Evolutionary conservation across 2,888 invertebrate genomes (phyloP), one percentile per base, ranked within the genome.

Genomic region (Octonoba sinensis): DNA sequence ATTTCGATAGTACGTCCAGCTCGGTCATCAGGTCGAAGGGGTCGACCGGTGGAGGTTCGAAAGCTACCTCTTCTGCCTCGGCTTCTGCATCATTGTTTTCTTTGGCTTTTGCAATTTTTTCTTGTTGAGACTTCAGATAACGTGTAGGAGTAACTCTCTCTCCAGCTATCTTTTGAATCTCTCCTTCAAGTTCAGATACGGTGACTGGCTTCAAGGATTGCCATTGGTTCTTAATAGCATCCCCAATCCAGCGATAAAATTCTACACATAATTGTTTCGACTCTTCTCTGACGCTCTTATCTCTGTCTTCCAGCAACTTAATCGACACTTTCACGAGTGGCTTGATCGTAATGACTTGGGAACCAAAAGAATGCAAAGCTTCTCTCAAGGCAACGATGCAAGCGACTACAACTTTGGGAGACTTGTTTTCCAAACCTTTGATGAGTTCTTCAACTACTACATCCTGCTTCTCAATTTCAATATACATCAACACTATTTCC

Each of bases 381-480:
- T 92, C 91, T 27, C 94, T 93, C 11, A 94, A 89, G 0, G 93
- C 92, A 8, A 92, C 91, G 1, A 95, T 91, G 88, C 96, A 96
- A 0, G 94, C 96, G 0, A 94, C 90, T 0, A 96, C 95, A 82
- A 96, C 95, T 90, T 97, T 99, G 0, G 99, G 98, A 89, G 97
- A 97, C 89, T 99, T 99, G 86, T 95, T 95, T 60, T 96, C 95
- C 90, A 96, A 93, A 49, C 98, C 98, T 90, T 97, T 97, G 22
- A 96, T 90, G 1, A 99, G 90, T 88, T 97, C 97, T 85, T 98
- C 98, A 91, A 47, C 36, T 0, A 96, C 96, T 15, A 92, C 89
- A 85, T 98, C 98, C 83, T 95, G 94, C 88, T 96, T 97, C 87
- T 99, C 98, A 86, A 97, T 96, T 90, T 99, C 98, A 85, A 98